Conservation (phyloP, 2,888 invertebrate genomes). For the Diplazon laetatorius region DNA sequence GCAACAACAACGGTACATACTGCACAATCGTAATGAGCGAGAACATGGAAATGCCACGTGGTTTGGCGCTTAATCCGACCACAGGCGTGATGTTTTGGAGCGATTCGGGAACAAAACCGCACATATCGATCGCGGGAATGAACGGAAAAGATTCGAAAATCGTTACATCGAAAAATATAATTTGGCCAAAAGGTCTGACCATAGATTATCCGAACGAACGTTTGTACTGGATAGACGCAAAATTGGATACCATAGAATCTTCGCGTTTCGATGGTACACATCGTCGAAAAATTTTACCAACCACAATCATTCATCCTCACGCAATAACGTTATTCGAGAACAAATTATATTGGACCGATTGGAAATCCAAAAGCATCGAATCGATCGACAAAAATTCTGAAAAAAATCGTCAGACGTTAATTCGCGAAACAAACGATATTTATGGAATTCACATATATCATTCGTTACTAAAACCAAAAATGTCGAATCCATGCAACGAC, state of each 20-base stretch:
- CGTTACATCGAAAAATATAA: conserved; percentile 86
- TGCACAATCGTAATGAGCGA: conserved; percentile 87
- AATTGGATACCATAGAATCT: conserved; percentile 87
- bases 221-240: conserved; percentile 95
- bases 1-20: conserved; percentile 86
- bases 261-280: conserved; percentile 86
- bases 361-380: conserved; percentile 89
- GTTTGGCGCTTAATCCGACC: conserved; percentile 87
- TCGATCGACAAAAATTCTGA: conserved; percentile 91
- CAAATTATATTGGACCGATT: conserved; percentile 95
- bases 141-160: conserved; percentile 88
- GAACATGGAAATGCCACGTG: conserved; percentile 87
- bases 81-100: conserved; percentile 95
- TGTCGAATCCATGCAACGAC: conserved; percentile 85
- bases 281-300: conserved; percentile 86
- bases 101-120: conserved; percentile 90
- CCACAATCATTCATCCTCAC: conserved; percentile 91
- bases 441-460: conserved; percentile 91
- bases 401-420: conserved; percentile 84
- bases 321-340: conserved; percentile 94
- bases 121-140: conserved; percentile 93
- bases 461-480: conserved; percentile 85
- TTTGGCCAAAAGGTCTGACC: conserved; percentile 94
- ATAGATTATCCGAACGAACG: conserved; percentile 91
- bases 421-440: conserved; percentile 83